Evolutionary conservation across 2,797 vertebrate genomes (phyloP).

Genomic region (Centropyge bicolor): DNA sequence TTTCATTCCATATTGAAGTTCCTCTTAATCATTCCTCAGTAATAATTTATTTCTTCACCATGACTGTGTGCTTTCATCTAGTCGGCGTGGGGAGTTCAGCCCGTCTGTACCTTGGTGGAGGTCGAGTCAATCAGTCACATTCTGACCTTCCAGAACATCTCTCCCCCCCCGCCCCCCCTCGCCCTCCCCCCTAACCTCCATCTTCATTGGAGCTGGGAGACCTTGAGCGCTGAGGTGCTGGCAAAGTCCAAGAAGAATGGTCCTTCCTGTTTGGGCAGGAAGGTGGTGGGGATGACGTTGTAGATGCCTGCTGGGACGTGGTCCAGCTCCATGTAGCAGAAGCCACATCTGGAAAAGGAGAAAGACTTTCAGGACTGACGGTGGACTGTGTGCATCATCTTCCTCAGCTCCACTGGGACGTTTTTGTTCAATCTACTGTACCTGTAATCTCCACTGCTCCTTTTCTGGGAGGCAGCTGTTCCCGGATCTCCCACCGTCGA

Average conservation of each 20-base stretch:
- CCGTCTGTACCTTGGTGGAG: neutral
- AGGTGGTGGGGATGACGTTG: slow-evolving; percentile 96
- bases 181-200: neutral
- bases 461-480: slow-evolving; percentile 89
- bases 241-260: slow-evolving; percentile 98
- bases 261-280: slow-evolving; percentile 97
- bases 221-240: slow-evolving; percentile 87
- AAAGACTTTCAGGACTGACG: neutral
- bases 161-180: too few species aligned
- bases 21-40: neutral
- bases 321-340: slow-evolving; percentile 95
- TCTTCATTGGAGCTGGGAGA: slow-evolving; percentile 94
- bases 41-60: neutral
- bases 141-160: slow-evolving; percentile 13
- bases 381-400: neutral
- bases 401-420: neutral
- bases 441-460: slow-evolving; percentile 96
- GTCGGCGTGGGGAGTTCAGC: neutral
- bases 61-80: neutral
- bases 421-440: slow-evolving; percentile 47
- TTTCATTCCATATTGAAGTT: neutral
- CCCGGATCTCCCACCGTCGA: slow-evolving; percentile 89
- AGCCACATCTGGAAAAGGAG: slow-evolving; percentile 90
- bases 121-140: slow-evolving; percentile 7
- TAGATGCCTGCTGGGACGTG: slow-evolving; percentile 91